These are phyloP conservation scores for Diorhabda elongata DNA, from an alignment of 1,140 invertebrate genomes.

Conservation along the genomic window DNA sequence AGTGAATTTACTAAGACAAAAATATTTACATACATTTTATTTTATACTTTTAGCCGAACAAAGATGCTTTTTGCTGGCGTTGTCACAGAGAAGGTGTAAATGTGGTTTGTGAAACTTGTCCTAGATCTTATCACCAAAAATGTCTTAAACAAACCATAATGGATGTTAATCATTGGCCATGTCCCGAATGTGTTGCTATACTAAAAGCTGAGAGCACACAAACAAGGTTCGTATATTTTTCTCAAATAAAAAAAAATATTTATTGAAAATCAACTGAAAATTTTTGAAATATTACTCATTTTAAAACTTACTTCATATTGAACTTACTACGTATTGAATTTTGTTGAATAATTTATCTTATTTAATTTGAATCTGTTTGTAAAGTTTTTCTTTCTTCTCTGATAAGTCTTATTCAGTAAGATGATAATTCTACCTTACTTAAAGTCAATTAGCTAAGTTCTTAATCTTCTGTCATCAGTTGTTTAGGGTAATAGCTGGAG, in stretches of 20 bases:
- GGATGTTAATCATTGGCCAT: slow-evolving; percentile 69
- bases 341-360: no score
- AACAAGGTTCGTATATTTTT: slow-evolving; percentile 38
- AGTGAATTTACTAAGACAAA: no score
- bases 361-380: no score
- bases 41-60: slow-evolving; percentile 36
- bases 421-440: no score
- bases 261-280: no score
- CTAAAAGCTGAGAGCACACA: slow-evolving; percentile 75
- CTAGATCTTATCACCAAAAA: slow-evolving; percentile 77
- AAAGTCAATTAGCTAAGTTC: no score
- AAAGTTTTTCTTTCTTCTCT: slow-evolving; percentile 10
- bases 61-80: slow-evolving; percentile 84
- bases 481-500: no score
- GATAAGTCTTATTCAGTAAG: no score
- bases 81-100: slow-evolving; percentile 69
- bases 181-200: slow-evolving; percentile 78
- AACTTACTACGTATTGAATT: no score
- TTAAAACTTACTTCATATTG: no score
- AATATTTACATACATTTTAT: neutral
- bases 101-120: slow-evolving; percentile 74
- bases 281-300: no score
- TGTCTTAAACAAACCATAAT: slow-evolving; percentile 62
- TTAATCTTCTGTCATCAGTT: no score
- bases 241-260: neutral